phyloP scores from a whole-genome alignment of 2,113 vertebrate genomes.

The Meriones unguiculatus region DNA sequence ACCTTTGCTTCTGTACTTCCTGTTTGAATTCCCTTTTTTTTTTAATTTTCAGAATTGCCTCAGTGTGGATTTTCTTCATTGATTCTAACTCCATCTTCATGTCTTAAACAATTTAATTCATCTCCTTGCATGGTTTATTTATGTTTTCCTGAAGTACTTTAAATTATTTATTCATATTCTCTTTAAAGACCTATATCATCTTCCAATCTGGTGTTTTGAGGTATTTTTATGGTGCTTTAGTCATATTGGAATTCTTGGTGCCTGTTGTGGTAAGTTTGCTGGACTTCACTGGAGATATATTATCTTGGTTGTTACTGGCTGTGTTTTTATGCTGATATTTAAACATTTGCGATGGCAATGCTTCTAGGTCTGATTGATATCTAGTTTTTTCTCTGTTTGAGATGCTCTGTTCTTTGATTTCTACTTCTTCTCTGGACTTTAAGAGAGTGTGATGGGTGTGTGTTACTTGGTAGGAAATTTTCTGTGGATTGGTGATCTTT shows the following conservation, averaged over 20 bases:
- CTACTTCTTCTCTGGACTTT: not conserved
- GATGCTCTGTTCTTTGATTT: not conserved
- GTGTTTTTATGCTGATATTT: not conserved
- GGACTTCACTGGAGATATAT: not conserved
- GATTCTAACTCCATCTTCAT: not conserved
- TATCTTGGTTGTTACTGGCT: not conserved
- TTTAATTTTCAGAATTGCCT: not conserved
- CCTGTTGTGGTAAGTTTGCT: not conserved
- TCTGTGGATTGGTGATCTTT: not conserved
- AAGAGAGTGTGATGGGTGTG: not conserved
- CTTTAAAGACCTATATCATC: not conserved
- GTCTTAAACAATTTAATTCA: not conserved
- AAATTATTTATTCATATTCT: not conserved
- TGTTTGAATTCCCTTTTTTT: not conserved
- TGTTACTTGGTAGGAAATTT: not conserved
- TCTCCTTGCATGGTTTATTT: no score
- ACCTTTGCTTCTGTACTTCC: not conserved
- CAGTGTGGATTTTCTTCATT: not conserved
- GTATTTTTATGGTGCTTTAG: not conserved
- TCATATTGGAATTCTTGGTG: not conserved
- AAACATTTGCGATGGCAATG: not conserved
- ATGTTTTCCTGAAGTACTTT: not conserved
- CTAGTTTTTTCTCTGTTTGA: not conserved
- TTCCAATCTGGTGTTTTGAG: not conserved
- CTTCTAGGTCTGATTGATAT: not conserved